phyloP scores from a whole-genome alignment of 2,797 vertebrate genomes.

The Vespertilio murinus region DNA sequence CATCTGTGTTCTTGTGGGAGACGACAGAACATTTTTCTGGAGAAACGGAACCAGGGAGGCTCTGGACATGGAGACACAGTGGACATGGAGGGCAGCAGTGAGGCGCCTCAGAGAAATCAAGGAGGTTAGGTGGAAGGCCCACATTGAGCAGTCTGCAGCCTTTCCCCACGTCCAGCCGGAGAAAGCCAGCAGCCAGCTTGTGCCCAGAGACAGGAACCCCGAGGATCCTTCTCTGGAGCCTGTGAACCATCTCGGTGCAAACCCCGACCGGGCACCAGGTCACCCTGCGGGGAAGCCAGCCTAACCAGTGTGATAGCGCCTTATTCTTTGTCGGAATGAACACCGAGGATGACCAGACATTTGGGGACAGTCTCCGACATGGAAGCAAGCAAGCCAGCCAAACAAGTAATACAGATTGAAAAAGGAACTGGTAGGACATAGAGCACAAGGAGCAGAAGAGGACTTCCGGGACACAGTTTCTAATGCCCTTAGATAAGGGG shows the following conservation, averaged over 20 bases:
- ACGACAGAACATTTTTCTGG: conserved; percentile 32
- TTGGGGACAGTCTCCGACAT: background rate
- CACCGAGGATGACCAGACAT: background rate
- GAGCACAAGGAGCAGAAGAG: background rate
- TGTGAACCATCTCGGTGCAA: background rate
- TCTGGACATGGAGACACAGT: background rate
- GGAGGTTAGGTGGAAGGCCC: background rate
- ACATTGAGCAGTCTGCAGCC: background rate
- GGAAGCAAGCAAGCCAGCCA: conserved; percentile 28
- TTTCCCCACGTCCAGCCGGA: background rate
- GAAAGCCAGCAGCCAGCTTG: background rate
- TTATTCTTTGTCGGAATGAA: conserved; percentile 16
- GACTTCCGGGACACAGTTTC: background rate
- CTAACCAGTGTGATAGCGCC: background rate
- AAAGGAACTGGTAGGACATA: conserved; percentile 19
- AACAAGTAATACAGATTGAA: conserved; percentile 8
- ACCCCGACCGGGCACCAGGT: background rate
- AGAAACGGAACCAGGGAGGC: background rate
- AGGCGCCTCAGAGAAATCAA: background rate
- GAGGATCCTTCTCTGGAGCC: background rate
- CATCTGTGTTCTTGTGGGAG: background rate
- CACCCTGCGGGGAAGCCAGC: background rate
- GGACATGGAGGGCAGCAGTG: background rate
- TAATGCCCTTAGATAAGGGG: background rate
- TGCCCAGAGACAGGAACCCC: background rate